Conservation (phyloP, 2,797 vertebrate species). For the Sebastolobus alascanus region DNA sequence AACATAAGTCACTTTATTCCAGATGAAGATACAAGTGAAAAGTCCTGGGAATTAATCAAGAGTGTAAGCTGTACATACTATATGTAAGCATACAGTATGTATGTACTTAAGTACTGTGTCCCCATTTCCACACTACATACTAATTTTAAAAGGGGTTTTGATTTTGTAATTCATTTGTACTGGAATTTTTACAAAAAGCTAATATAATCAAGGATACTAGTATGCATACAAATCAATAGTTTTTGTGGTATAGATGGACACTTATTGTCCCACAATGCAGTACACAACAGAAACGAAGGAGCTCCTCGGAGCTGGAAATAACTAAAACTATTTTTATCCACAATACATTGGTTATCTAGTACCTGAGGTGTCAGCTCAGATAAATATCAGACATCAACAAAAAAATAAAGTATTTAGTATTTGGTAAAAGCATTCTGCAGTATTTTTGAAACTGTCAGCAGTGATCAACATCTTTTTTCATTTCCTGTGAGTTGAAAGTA, state of each 20-base stretch:
- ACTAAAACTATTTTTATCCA: not conserved
- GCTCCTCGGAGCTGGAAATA: not conserved
- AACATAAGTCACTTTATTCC: not conserved
- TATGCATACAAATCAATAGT: not conserved
- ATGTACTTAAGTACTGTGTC: not conserved
- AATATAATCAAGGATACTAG: not conserved
- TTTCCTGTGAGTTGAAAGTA: constrained; percentile 2
- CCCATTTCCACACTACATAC: not conserved
- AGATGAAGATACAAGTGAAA: not conserved
- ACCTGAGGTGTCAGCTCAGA: not conserved
- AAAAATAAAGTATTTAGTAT: not conserved
- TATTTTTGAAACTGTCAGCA: not conserved
- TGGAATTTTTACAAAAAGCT: not conserved
- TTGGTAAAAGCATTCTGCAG: not conserved
- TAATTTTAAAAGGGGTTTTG: not conserved
- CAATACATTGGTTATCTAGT: not conserved
- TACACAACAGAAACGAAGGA: not conserved
- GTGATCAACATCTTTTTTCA: not conserved
- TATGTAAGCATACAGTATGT: not conserved
- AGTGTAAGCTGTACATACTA: not conserved
- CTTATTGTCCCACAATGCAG: not conserved
- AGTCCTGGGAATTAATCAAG: not conserved
- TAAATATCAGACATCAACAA: not conserved
- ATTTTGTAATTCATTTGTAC: not conserved
- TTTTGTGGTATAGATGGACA: not conserved